phyloP scores from a whole-genome alignment of 2,888 invertebrate genomes.

The Sminthurinus aureus region DNA sequence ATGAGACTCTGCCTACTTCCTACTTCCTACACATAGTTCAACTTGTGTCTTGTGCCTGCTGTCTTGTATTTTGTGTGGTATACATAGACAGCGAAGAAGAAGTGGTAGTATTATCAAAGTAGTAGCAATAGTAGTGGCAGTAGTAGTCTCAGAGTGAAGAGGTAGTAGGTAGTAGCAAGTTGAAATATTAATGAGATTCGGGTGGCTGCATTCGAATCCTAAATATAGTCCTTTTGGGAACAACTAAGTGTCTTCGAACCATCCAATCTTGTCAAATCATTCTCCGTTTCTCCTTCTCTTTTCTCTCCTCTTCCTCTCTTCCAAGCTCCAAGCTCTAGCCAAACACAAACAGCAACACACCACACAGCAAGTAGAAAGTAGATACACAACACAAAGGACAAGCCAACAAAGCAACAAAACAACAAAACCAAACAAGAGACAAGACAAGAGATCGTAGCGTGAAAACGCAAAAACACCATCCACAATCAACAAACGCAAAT shows the following conservation, averaged over 20 bases:
- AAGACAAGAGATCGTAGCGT: background rate
- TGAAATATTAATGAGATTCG: constrained; percentile 48
- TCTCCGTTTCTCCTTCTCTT: background rate
- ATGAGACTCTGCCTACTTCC: background rate
- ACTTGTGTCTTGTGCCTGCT: too few relatives aligned
- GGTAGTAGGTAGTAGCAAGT: background rate
- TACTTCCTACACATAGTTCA: too few relatives aligned
- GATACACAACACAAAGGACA: background rate
- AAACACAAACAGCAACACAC: too few relatives aligned
- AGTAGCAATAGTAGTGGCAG: background rate
- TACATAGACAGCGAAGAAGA: background rate
- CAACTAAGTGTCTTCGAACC: constrained; percentile 35
- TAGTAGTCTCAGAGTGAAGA: background rate
- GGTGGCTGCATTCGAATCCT: constrained; percentile 39
- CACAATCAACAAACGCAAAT: too few relatives aligned
- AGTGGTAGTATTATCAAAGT: background rate
- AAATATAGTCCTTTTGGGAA: constrained; percentile 43
- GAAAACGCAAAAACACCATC: too few relatives aligned
- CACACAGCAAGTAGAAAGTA: too few relatives aligned
- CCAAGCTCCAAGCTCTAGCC: too few relatives aligned
- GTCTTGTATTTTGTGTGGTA: too few relatives aligned
- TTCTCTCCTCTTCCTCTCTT: background rate
- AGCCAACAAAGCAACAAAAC: too few relatives aligned
- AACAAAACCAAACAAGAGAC: background rate
- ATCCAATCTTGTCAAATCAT: constrained; percentile 33